A percentile compares a stretch with the other conserved stretches of the same genome.
Conservation (phyloP, 2,113 vertebrate species). For the Dinomys branickii region DNA sequence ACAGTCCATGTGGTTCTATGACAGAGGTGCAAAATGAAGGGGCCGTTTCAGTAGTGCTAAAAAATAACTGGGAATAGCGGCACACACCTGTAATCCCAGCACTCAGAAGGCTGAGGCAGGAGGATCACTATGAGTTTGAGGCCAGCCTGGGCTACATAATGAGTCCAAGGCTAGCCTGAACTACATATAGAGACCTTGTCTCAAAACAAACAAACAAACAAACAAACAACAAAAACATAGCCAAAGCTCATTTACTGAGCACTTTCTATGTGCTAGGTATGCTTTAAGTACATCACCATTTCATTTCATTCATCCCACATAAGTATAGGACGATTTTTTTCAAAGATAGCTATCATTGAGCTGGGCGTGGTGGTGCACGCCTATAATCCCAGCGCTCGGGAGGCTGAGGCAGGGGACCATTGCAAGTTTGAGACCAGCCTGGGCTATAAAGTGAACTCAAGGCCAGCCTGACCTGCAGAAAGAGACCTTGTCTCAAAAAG, state of each 20-base stretch:
- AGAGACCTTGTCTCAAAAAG: no score
- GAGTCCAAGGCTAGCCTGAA: not conserved
- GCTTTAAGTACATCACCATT: not conserved
- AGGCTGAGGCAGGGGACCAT: no score
- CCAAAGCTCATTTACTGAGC: not conserved
- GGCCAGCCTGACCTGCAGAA: no score
- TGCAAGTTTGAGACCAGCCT: no score
- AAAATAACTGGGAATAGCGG: not conserved
- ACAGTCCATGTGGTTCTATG: not conserved
- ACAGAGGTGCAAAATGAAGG: not conserved
- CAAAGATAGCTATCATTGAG: not conserved
- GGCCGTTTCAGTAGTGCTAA: not conserved
- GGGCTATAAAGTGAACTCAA: no score
- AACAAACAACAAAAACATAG: not conserved
- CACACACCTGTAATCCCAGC: not conserved
- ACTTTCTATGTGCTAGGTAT: not conserved
- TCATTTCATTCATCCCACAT: not conserved
- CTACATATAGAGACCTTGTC: not conserved
- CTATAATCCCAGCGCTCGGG: no score
- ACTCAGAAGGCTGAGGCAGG: not conserved
- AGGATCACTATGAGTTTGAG: not conserved
- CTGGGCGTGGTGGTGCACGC: no score
- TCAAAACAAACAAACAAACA: not conserved
- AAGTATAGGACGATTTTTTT: not conserved
- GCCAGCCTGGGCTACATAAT: not conserved